Evolutionary conservation across 1,140 invertebrate genomes (phyloP), one percentile per base, ranked within the genome.

Genomic region (Nasonia vitripennis): DNA sequence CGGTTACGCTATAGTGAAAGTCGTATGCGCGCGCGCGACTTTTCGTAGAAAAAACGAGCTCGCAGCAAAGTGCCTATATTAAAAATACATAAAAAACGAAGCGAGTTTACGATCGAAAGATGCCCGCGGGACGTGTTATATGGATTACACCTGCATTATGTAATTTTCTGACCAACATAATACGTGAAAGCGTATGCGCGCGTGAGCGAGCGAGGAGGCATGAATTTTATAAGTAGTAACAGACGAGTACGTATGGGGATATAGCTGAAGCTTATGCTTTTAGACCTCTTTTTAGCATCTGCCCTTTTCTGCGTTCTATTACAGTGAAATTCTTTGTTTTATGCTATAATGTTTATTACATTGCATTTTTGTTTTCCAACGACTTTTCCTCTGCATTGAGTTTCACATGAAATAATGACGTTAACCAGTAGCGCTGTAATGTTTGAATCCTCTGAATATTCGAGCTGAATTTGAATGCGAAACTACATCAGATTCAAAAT

Each of bases 1-100:
- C 20, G n/a, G 84, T 51, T 81, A 80, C 67, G 78, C 62, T n/a
- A 1, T 68, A 48, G 81, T 83, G 81, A 83, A 83, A 83, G 81
- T 83, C 62, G 67, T 83, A 68, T 77, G 51, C 10, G 55, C 34
- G 34, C 10, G 34, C 34, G 34, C 71, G 81, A 2, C n/a, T 75
- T 75, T 83, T 48, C 37, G 37, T 83, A 68, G 34, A 71, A 84
- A 55, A 37, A 78, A 78, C 67, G 27, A 68, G 67, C 55, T 48
- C 17, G 37, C 37, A 23, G 37, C 68, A 84, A 84, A 84, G 75
- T 84, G 67, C 62, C 75, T 23, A 27, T 78, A 55, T 84, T 78
- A 78, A 78, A 84, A 83, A 78, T 48, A 51, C 41, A 84, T 78
- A 71, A 71, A 70, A 84, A 34, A 48, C 31, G 37, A 70, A 70